Evolutionary conservation across 2,888 invertebrate genomes (phyloP).

Genomic region (Diarsia rubi): DNA sequence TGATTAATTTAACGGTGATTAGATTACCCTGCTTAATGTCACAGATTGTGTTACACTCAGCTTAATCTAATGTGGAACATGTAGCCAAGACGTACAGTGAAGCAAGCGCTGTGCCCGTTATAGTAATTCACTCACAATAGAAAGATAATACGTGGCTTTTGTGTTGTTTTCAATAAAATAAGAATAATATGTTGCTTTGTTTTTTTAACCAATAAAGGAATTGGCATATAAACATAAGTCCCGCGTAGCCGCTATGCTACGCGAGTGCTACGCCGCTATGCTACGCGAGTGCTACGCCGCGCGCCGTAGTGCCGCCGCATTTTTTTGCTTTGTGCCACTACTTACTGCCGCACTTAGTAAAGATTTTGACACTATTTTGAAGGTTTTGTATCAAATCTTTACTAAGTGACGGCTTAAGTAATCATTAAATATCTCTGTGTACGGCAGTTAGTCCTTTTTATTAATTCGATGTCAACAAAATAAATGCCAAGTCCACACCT

Average conservation of each 20-base stretch:
- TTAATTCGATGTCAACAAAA: neutral
- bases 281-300: neutral
- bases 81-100: neutral
- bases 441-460: neutral
- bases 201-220: no score
- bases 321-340: neutral
- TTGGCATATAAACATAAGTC: neutral
- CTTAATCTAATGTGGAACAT: neutral
- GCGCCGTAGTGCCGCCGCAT: no score
- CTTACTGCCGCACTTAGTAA: no score
- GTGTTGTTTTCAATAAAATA: neutral
- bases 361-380: no score
- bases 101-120: neutral
- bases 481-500: neutral
- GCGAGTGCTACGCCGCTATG: neutral
- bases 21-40: constrained; percentile 25
- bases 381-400: no score
- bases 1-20: constrained; percentile 22
- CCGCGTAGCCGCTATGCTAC: neutral
- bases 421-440: no score
- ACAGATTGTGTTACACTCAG: neutral
- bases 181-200: neutral
- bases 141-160: neutral
- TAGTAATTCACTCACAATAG: neutral
- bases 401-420: no score